These are phyloP conservation scores for Nomia melanderi DNA, from an alignment of 1,140 invertebrate species.

Conservation along the genomic window DNA sequence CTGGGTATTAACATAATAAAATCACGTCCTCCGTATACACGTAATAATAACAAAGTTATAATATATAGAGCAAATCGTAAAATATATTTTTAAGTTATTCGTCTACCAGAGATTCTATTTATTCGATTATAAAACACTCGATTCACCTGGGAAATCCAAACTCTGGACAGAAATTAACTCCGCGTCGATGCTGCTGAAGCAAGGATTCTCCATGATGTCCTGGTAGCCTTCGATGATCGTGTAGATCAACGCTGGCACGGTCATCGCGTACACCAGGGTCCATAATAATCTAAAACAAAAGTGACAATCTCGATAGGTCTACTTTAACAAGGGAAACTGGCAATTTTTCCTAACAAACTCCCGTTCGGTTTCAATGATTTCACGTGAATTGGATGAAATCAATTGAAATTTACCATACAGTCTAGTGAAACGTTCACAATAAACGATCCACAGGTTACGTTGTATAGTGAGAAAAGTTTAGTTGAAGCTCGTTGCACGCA, in stretches of 20 bases:
- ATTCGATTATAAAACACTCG: not conserved
- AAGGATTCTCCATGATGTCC: constrained; percentile 57
- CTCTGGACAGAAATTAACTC: constrained; percentile 60
- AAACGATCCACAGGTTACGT: not conserved
- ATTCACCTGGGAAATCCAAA: constrained; percentile 68
- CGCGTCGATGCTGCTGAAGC: constrained; percentile 62
- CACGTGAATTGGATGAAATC: too few relatives aligned
- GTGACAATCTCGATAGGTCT: too few relatives aligned
- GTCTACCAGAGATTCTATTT: too few relatives aligned
- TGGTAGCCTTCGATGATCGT: constrained; percentile 47
- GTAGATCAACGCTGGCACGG: constrained; percentile 46
- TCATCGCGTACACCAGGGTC: constrained; percentile 61
- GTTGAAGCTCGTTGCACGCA: not conserved
- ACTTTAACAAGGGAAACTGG: not conserved
- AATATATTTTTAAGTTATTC: too few relatives aligned
- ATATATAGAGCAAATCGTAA: too few relatives aligned
- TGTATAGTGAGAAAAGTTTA: not conserved
- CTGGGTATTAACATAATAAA: too few relatives aligned
- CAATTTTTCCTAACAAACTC: too few relatives aligned
- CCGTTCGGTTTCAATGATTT: too few relatives aligned
- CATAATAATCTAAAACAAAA: constrained; percentile 60
- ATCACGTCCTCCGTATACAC: too few relatives aligned
- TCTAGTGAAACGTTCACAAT: too few relatives aligned
- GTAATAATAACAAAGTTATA: too few relatives aligned
- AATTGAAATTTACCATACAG: too few relatives aligned